These are phyloP conservation scores for Anoplophora glabripennis DNA, from an alignment of 1,140 invertebrate genomes.

Conservation along the genomic window DNA sequence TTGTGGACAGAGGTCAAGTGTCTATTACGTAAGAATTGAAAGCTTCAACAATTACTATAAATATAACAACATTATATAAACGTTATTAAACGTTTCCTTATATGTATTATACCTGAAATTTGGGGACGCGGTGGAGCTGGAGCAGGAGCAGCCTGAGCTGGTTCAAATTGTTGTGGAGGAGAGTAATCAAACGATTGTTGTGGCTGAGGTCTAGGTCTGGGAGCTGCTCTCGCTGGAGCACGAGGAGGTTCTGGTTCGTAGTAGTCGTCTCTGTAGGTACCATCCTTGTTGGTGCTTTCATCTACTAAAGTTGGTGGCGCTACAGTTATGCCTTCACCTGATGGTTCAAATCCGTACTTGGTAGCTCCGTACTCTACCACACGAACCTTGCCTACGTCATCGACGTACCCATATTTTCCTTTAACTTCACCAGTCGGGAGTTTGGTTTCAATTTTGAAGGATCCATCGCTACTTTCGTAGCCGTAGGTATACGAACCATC, in stretches of 20 bases:
- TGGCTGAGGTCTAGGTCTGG: constrained; percentile 45
- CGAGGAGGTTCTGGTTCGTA: constrained; percentile 48
- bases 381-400: constrained; percentile 74
- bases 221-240: constrained; percentile 30
- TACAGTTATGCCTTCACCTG: constrained; percentile 81
- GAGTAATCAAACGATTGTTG: constrained; percentile 21
- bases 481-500: constrained; percentile 86
- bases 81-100: too few species aligned
- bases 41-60: too few species aligned
- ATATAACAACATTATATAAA: too few species aligned
- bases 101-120: constrained; percentile 48
- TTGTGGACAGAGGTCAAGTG: too few species aligned
- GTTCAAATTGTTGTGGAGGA: constrained; percentile 32
- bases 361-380: constrained; percentile 87
- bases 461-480: constrained; percentile 79
- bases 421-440: constrained; percentile 73
- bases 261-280: constrained; percentile 51
- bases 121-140: constrained; percentile 44
- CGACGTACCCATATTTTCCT: constrained; percentile 85
- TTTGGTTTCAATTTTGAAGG: constrained; percentile 85
- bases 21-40: too few species aligned
- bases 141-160: too few species aligned
- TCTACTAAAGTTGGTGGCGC: constrained; percentile 75
- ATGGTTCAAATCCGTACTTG: constrained; percentile 80
- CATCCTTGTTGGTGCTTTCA: constrained; percentile 58